Evolutionary conservation across 2,797 vertebrate genomes (phyloP).

Genomic region (Perodicticus potto): DNA sequence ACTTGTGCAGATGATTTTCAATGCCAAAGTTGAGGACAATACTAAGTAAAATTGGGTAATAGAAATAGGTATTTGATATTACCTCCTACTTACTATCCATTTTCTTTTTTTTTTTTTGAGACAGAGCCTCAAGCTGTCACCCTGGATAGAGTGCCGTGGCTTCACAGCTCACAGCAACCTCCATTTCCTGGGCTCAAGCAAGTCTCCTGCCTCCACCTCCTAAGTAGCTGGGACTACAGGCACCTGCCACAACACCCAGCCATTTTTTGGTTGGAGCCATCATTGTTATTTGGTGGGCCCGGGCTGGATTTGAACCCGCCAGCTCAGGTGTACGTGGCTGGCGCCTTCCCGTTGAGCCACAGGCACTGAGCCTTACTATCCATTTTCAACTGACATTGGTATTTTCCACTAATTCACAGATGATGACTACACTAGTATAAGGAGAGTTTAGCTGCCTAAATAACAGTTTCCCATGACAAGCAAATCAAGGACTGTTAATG

Average conservation of each 20-base stretch:
- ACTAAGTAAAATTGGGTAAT: neutral
- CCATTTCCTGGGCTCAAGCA: too few species aligned
- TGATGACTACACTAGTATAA: neutral
- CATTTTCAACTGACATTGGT: neutral
- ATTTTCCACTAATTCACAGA: conserved; percentile 32
- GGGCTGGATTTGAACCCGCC: neutral
- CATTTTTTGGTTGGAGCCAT: too few species aligned
- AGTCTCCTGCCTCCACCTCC: too few species aligned
- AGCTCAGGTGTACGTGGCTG: too few species aligned
- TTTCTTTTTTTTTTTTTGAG: too few species aligned
- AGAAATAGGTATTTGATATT: neutral
- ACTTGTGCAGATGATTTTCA: neutral
- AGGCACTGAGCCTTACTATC: neutral
- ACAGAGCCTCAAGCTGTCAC: too few species aligned
- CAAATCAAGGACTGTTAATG: neutral
- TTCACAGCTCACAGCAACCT: too few species aligned
- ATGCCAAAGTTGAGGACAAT: neutral
- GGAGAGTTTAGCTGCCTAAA: neutral
- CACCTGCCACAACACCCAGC: too few species aligned
- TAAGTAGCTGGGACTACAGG: too few species aligned
- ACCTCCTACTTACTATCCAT: neutral
- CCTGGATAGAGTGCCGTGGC: too few species aligned
- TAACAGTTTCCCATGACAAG: conserved; percentile 20
- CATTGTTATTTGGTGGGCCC: too few species aligned
- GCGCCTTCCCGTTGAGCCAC: too few species aligned